phyloP scores from a whole-genome alignment of 2,797 vertebrate species.

The Craterocephalus amniculus region DNA sequence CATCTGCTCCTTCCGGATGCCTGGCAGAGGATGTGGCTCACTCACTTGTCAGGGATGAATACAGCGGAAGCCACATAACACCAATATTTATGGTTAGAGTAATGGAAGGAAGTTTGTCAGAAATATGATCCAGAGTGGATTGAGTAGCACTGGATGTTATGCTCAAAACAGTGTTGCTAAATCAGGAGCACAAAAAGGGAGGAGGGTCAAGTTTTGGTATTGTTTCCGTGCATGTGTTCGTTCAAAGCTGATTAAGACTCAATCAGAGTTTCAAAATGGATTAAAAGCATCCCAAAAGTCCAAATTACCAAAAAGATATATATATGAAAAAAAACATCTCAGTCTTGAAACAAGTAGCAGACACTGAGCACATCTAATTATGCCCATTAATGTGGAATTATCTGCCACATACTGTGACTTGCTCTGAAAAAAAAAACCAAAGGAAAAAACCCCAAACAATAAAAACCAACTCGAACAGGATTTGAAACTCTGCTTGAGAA shows the following conservation, averaged over 20 bases:
- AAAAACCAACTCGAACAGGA: not conserved
- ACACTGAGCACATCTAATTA: constrained; percentile 32
- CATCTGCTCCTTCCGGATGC: constrained; percentile 39
- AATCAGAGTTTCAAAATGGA: constrained; percentile 27
- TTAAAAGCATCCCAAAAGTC: not conserved
- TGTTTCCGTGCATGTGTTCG: constrained; percentile 31
- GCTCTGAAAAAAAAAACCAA: constrained; percentile 26
- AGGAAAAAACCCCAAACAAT: not conserved
- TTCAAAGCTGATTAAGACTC: not conserved
- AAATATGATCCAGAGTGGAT: constrained; percentile 35
- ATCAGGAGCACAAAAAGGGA: constrained; percentile 25
- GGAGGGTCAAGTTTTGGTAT: constrained; percentile 13
- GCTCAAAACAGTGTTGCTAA: constrained; percentile 26
- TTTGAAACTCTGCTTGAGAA: constrained; percentile 43
- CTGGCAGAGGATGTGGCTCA: constrained; percentile 55
- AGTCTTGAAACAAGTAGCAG: constrained; percentile 31
- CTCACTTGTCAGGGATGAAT: constrained; percentile 41
- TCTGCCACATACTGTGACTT: constrained; percentile 39
- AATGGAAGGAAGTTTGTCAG: constrained; percentile 41
- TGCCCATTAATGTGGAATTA: constrained; percentile 27
- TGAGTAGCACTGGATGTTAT: constrained; percentile 24
- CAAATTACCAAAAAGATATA: not conserved
- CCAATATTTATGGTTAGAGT: constrained; percentile 65
- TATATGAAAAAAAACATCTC: not conserved
- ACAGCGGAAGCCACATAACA: constrained; percentile 51